Evolutionary conservation across 2,888 invertebrate genomes (phyloP).

Genomic region (Ischnus inquisitorius): DNA sequence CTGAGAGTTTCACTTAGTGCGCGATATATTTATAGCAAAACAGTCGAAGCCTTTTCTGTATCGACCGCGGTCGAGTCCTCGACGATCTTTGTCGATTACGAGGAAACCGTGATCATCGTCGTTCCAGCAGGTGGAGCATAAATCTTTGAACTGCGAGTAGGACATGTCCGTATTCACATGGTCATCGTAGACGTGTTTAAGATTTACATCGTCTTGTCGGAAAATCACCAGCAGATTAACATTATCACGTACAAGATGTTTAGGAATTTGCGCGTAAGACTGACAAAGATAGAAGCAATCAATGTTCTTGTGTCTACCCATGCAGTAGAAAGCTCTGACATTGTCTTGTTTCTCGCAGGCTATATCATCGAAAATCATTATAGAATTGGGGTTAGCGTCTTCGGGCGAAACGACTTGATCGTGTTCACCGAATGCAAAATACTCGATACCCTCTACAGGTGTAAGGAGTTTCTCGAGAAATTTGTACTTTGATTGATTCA

Average conservation of each 20-base stretch:
- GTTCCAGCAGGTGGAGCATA: conserved; percentile 37
- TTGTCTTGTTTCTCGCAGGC: conserved; percentile 72
- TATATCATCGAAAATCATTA: conserved; percentile 77
- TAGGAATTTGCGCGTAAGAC: conserved; percentile 70
- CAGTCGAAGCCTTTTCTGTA: conserved; percentile 38
- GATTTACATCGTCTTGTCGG: conserved; percentile 78
- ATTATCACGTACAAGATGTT: conserved; percentile 72
- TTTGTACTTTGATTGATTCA: conserved; percentile 77
- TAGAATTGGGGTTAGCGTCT: conserved; percentile 75
- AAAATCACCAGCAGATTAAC: conserved; percentile 71
- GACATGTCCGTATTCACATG: conserved; percentile 69
- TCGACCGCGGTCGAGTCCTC: conserved; percentile 14
- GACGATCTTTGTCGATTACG: conserved; percentile 37
- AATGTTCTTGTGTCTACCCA: conserved; percentile 69
- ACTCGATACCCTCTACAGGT: conserved; percentile 71
- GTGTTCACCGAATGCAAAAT: conserved; percentile 70
- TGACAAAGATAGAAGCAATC: conserved; percentile 72
- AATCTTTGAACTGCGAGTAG: conserved; percentile 28
- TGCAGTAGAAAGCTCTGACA: conserved; percentile 69
- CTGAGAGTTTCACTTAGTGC: neutral
- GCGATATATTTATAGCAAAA: conserved; percentile 42
- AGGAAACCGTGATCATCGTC: conserved; percentile 27
- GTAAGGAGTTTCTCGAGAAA: conserved; percentile 72
- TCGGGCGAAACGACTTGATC: conserved; percentile 71
- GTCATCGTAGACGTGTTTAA: conserved; percentile 75